Conservation (phyloP, 2,113 vertebrate species). For the Henicopernis longicauda region DNA sequence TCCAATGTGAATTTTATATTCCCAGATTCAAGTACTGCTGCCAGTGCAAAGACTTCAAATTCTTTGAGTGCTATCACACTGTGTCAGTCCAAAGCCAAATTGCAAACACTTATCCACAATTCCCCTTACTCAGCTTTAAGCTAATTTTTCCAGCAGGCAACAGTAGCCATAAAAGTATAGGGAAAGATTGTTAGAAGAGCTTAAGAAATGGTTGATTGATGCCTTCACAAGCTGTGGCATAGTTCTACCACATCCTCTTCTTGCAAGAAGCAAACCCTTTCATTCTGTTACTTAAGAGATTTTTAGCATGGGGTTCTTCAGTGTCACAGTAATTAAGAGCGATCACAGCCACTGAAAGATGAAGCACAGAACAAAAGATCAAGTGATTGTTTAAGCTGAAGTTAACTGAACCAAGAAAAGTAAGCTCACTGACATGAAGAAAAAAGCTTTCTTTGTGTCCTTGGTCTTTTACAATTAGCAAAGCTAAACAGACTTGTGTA, state of each 20-base stretch:
- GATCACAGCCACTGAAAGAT: neutral
- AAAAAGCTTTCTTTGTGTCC: neutral
- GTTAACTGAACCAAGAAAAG: constrained; percentile 21
- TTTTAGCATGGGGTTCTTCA: neutral
- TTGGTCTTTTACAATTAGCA: neutral
- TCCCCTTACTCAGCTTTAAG: constrained; percentile 54
- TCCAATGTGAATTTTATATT: constrained; percentile 38
- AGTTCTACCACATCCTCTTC: neutral
- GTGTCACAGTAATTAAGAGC: constrained; percentile 21
- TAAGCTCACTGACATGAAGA: neutral
- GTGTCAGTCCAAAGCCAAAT: constrained; percentile 59
- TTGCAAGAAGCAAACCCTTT: neutral
- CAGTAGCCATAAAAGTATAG: neutral
- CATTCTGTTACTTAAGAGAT: neutral
- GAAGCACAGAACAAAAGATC: neutral
- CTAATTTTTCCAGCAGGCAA: constrained; percentile 48
- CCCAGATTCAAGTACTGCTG: constrained; percentile 41
- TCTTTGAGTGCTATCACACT: constrained; percentile 40
- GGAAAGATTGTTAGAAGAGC: neutral
- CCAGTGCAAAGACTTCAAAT: constrained; percentile 59
- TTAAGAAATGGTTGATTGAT: neutral
- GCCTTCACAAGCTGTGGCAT: neutral
- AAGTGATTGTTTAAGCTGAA: constrained; percentile 27
- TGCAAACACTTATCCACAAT: constrained; percentile 47
- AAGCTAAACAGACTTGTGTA: neutral